A percentile compares a stretch with the other conserved stretches of the same genome.
Conservation (phyloP, 2,113 vertebrate species). For the Heterochromis multidens region DNA sequence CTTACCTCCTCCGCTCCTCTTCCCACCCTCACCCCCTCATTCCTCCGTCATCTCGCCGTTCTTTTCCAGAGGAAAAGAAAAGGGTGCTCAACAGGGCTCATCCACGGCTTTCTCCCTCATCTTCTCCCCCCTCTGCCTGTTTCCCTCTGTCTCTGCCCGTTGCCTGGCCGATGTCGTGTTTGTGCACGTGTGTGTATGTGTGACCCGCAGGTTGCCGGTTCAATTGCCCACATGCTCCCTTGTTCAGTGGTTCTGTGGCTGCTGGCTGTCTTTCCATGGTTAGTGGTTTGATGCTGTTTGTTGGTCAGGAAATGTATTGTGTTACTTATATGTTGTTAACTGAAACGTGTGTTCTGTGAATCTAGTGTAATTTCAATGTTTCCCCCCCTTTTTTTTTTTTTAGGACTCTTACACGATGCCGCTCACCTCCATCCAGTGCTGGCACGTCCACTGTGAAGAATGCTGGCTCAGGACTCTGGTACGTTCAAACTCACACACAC, state of each 20-base stretch:
- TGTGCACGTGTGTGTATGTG: slow-evolving; percentile 21
- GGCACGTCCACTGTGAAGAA: slow-evolving; percentile 99
- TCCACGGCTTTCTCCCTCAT: slow-evolving; percentile 68
- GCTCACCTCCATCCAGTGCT: slow-evolving; percentile 98
- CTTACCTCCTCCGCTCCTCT: slow-evolving; percentile 54
- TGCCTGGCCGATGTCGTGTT: slow-evolving; percentile 53
- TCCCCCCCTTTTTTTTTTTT: background rate
- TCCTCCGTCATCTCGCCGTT: slow-evolving; percentile 68
- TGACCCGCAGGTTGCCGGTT: slow-evolving; percentile 46
- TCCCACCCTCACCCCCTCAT: slow-evolving; percentile 33
- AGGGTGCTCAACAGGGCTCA: slow-evolving; percentile 1
- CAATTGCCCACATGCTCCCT: slow-evolving; percentile 46
- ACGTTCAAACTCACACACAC: slow-evolving; percentile 53
- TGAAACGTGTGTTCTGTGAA: background rate
- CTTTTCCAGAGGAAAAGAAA: slow-evolving; percentile 60
- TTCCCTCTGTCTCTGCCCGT: slow-evolving; percentile 46
- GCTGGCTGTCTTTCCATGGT: slow-evolving; percentile 58
- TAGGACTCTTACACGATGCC: slow-evolving; percentile 98
- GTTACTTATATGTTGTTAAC: slow-evolving; percentile 1
- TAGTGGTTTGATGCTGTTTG: slow-evolving; percentile 42
- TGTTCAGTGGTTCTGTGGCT: slow-evolving; percentile 64
- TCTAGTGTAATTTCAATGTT: background rate
- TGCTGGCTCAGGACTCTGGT: slow-evolving; percentile 99
- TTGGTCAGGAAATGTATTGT: slow-evolving; percentile 25
- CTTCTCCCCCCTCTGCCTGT: slow-evolving; percentile 47